phyloP scores from a whole-genome alignment of 2,113 vertebrate species.

The Camelus bactrianus region DNA sequence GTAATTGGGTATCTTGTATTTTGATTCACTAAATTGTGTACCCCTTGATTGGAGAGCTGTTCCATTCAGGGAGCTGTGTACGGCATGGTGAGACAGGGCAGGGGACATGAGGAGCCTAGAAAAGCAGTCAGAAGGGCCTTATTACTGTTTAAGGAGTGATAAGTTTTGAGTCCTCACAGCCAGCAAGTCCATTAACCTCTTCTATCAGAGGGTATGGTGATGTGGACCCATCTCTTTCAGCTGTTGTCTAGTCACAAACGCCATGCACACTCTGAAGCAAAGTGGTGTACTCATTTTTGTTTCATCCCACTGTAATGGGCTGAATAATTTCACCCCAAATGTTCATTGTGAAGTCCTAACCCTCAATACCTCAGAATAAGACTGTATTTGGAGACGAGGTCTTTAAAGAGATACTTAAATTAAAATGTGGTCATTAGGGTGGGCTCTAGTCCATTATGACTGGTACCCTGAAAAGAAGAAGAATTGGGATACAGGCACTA shows the following conservation, averaged over 20 bases:
- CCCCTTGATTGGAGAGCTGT: too few relatives aligned
- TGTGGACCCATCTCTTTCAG: neutral
- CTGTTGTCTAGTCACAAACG: neutral
- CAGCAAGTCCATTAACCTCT: neutral
- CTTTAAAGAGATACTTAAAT: neutral
- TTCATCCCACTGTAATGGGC: neutral
- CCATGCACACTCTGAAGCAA: neutral
- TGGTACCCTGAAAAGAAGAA: neutral
- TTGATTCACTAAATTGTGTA: neutral
- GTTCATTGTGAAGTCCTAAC: neutral
- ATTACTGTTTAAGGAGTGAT: too few relatives aligned
- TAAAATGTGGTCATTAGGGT: neutral
- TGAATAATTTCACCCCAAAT: neutral
- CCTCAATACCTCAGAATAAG: neutral
- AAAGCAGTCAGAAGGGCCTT: neutral
- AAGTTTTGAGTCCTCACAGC: neutral
- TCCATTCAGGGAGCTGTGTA: neutral
- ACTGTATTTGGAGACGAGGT: neutral
- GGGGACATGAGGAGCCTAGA: neutral
- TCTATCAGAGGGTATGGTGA: neutral
- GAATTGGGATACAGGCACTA: neutral
- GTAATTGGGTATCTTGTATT: neutral
- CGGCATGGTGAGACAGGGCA: fast-evolving
- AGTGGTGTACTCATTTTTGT: neutral
- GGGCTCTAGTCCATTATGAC: neutral